Evolutionary conservation across 2,888 invertebrate genomes (phyloP).

Genomic region (Harmothoe impar): DNA sequence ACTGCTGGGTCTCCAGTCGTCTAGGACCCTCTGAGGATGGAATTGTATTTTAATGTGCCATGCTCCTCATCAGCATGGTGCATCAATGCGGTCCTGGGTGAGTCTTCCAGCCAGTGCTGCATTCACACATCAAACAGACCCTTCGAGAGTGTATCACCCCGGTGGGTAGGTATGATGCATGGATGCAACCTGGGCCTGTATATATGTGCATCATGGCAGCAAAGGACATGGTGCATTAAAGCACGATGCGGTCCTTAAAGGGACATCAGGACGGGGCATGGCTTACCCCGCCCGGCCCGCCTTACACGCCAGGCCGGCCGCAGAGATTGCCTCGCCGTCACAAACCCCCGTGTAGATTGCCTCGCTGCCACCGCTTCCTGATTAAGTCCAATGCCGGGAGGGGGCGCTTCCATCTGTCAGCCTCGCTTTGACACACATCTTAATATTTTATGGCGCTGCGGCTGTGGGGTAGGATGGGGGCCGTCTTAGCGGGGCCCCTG

Average conservation of each 20-base stretch:
- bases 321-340: slow-evolving; percentile 61
- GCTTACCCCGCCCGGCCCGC: slow-evolving; percentile 21
- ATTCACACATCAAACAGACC: no score
- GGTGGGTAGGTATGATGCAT: no score
- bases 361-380: slow-evolving; percentile 55
- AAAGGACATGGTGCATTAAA: no score
- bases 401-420: slow-evolving; percentile 59
- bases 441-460: slow-evolving; percentile 52
- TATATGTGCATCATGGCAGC: background rate
- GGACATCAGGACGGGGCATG: background rate
- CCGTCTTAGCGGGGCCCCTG: no score
- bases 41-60: no score
- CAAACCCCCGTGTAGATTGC: slow-evolving; percentile 55
- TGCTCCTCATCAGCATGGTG: no score
- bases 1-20: background rate
- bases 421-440: slow-evolving; percentile 43
- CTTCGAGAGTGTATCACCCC: no score
- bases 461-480: background rate
- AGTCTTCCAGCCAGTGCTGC: no score
- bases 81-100: no score
- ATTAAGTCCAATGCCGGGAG: slow-evolving; percentile 58
- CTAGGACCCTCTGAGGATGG: no score
- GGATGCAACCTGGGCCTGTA: no score
- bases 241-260: no score
- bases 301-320: slow-evolving; percentile 52